Evolutionary conservation across 2,113 vertebrate species (phyloP).

Genomic region (Mustela lutreola): DNA sequence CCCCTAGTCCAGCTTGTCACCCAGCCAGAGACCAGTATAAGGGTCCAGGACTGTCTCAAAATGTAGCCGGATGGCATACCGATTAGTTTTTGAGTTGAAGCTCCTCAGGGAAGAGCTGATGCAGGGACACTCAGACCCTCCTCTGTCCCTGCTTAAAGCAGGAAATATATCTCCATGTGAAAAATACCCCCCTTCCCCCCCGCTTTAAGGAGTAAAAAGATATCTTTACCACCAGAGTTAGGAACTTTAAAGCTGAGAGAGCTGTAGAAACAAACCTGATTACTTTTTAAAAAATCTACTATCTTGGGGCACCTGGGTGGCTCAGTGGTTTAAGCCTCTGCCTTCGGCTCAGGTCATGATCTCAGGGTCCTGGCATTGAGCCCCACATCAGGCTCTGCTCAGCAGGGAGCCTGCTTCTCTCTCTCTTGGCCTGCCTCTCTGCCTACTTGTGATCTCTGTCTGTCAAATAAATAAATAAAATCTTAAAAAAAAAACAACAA

Average conservation of each 20-base stretch:
- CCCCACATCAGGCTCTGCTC: no score
- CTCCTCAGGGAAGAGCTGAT: not conserved
- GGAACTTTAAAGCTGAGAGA: not conserved
- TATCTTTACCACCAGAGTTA: not conserved
- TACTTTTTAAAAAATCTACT: not conserved
- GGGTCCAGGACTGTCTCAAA: not conserved
- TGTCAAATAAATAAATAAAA: no score
- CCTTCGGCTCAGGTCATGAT: no score
- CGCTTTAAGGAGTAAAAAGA: not conserved
- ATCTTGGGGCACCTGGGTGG: not conserved
- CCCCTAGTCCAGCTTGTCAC: not conserved
- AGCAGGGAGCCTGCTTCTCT: no score
- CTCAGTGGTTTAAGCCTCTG: no score
- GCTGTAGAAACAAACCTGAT: not conserved
- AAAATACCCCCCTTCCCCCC: not conserved
- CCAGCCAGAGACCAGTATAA: not conserved
- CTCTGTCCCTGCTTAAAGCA: accelerated
- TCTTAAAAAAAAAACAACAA: no score
- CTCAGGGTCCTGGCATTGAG: no score
- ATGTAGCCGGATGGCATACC: not conserved
- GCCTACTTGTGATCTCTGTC: no score
- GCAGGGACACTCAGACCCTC: not conserved
- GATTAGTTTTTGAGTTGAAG: not conserved
- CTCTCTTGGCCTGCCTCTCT: no score
- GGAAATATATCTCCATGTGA: not conserved